Conservation (phyloP, 1,140 invertebrate genomes). For the Metaphire vulgaris region DNA sequence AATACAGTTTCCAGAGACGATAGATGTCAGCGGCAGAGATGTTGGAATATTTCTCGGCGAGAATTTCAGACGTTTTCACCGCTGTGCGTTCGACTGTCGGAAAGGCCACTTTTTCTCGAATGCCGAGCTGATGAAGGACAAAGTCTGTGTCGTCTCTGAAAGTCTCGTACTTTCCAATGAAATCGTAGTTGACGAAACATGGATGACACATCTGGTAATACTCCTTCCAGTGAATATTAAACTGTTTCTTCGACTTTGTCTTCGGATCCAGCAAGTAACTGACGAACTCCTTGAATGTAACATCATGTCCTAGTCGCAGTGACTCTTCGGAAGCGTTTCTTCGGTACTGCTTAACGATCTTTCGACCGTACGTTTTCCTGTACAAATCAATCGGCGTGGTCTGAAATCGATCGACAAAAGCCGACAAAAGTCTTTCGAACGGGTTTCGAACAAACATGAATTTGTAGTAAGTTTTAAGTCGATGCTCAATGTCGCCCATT, state of each 20-base stretch:
- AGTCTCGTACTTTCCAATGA: neutral
- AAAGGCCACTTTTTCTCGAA: neutral
- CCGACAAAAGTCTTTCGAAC: conserved; percentile 79
- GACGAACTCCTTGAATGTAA: conserved; percentile 79
- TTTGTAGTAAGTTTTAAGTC: conserved; percentile 60
- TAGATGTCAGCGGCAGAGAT: neutral
- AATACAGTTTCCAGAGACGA: neutral
- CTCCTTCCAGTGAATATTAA: neutral
- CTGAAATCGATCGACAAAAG: conserved; percentile 81
- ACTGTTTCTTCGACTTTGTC: neutral
- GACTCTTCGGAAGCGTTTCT: conserved; percentile 64
- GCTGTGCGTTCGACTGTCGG: neutral
- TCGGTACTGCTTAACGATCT: conserved; percentile 71
- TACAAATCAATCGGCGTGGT: conserved; percentile 59
- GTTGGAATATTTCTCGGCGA: neutral
- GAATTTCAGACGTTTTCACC: neutral
- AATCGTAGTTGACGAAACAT: neutral
- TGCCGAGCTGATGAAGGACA: neutral
- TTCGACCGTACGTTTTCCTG: conserved; percentile 70
- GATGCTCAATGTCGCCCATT: conserved; percentile 56
- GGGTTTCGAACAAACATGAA: conserved; percentile 85
- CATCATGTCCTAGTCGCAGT: conserved; percentile 69
- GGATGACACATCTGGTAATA: neutral
- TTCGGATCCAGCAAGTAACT: neutral
- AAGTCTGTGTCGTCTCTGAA: neutral